Conservation (phyloP, 2,797 vertebrate species). For the Propithecus deckenii region DNA sequence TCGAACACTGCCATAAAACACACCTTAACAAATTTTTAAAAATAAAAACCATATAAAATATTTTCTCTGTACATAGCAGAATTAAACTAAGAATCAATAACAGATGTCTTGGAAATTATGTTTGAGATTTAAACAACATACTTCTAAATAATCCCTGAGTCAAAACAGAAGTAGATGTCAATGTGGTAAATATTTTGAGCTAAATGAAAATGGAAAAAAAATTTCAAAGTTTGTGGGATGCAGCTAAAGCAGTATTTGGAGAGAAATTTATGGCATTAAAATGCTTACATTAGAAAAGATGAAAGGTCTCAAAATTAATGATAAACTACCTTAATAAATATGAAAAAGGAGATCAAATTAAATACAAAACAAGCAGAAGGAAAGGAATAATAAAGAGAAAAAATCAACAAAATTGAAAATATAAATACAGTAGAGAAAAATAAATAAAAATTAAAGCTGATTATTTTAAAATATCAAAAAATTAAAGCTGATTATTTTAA, state of each 20-base stretch:
- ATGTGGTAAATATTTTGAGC: not conserved
- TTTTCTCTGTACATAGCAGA: not conserved
- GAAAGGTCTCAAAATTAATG: not conserved
- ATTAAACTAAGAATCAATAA: not conserved
- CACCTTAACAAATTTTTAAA: not conserved
- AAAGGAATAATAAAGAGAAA: not conserved
- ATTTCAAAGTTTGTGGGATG: not conserved
- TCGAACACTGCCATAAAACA: not conserved
- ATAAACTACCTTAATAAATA: not conserved
- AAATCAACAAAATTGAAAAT: not conserved
- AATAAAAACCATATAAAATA: not conserved
- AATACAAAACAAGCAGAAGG: not conserved
- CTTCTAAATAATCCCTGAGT: not conserved
- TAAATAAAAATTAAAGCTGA: not conserved
- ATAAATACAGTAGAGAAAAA: not conserved
- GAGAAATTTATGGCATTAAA: not conserved
- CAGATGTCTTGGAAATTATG: not conserved
- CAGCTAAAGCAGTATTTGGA: not conserved
- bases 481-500: not conserved
- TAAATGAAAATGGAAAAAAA: not conserved
- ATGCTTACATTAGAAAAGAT: not conserved
- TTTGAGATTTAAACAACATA: not conserved
- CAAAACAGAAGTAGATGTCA: not conserved
- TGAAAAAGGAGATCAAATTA: not conserved
- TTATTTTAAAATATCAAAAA: not conserved